phyloP scores from a whole-genome alignment of 2,797 vertebrate species.

The Dipus sagitta region DNA sequence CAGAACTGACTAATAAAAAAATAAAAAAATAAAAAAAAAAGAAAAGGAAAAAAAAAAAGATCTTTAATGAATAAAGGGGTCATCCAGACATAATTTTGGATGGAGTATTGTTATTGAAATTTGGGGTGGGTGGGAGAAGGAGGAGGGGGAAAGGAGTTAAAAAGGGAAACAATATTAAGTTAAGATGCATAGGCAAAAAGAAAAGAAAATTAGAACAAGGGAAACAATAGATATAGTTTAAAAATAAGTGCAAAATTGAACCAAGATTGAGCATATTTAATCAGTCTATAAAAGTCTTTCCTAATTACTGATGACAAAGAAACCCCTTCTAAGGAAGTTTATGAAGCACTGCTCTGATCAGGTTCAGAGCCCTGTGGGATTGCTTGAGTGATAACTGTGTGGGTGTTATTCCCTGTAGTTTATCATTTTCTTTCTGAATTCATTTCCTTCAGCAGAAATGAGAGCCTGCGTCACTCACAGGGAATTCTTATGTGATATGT shows the following conservation, averaged over 20 bases:
- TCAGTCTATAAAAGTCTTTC: slow-evolving; percentile 80
- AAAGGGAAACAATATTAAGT: neutral
- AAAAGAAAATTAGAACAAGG: slow-evolving; percentile 58
- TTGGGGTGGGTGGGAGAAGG: neutral
- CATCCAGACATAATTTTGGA: neutral
- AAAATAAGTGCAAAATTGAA: slow-evolving; percentile 75
- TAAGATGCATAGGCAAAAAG: slow-evolving; percentile 22
- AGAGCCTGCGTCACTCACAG: slow-evolving; percentile 73
- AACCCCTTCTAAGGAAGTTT: slow-evolving; percentile 76
- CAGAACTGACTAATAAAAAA: too few relatives aligned
- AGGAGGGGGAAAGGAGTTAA: slow-evolving; percentile 7
- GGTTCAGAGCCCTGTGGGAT: slow-evolving; percentile 72
- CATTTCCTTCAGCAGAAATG: slow-evolving; percentile 80
- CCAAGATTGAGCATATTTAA: slow-evolving; percentile 71
- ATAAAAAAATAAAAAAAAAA: too few relatives aligned
- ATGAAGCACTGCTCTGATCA: slow-evolving; percentile 68
- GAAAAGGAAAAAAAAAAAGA: too few relatives aligned
- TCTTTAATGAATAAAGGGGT: neutral
- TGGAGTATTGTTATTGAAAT: slow-evolving; percentile 34
- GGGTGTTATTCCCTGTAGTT: slow-evolving; percentile 77
- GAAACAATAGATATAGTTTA: slow-evolving; percentile 66
- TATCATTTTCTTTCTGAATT: slow-evolving; percentile 83
- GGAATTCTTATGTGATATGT: slow-evolving; percentile 65
- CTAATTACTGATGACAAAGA: slow-evolving; percentile 81
- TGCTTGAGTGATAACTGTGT: slow-evolving; percentile 73